Conservation (phyloP, 2,888 invertebrate species). For the Elysia crispata region DNA sequence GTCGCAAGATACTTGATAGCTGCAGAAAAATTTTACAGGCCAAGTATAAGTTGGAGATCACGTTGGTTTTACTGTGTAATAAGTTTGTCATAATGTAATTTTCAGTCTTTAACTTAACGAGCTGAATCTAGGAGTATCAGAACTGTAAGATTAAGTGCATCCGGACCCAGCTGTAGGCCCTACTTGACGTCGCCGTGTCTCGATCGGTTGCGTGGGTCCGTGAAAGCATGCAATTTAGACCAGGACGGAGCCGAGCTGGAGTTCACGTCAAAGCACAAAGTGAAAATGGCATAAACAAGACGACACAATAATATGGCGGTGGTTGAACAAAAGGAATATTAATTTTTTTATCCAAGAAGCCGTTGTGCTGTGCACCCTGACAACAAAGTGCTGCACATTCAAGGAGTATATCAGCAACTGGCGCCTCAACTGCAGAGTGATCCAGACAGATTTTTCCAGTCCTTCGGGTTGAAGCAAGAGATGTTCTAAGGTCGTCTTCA, state of each 20-base stretch:
- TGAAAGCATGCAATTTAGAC: conserved; percentile 29
- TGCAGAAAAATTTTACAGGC: no score
- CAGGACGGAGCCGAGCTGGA: no score
- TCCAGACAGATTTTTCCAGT: conserved; percentile 23
- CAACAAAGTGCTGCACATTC: conserved; percentile 39
- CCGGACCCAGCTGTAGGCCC: conserved; percentile 1
- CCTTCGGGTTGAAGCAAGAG: conserved; percentile 23
- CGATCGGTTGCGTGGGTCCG: conserved; percentile 23
- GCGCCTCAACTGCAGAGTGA: conserved; percentile 32
- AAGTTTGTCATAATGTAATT: no score
- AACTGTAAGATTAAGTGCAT: no score
- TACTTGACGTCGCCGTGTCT: no score
- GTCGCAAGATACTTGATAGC: no score
- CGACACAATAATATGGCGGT: background rate
- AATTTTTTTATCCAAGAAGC: background rate
- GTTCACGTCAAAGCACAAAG: no score
- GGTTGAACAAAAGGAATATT: background rate
- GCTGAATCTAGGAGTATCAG: no score
- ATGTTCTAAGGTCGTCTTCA: conserved; percentile 35
- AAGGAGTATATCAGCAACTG: conserved; percentile 38
- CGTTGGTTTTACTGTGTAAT: no score
- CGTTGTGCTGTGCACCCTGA: conserved; percentile 35
- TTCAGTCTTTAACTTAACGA: no score
- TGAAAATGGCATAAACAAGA: conserved; percentile 23
- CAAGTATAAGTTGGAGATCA: no score